Evolutionary conservation across 2,888 invertebrate genomes (phyloP), one percentile per base, ranked within the genome.

Genomic region (Acleris cristana): DNA sequence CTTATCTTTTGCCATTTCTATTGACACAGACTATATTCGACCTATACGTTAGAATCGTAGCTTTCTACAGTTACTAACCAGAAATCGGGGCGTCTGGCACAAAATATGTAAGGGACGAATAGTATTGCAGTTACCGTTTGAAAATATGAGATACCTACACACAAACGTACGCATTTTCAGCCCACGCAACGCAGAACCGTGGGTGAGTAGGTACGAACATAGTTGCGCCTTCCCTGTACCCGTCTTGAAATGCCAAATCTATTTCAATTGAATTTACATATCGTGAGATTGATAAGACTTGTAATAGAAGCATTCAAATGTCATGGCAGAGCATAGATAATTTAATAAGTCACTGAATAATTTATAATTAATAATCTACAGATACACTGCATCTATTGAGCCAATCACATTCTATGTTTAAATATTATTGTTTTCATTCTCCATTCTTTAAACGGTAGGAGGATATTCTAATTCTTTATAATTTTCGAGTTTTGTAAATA

Each of bases 171-270:
- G 76, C 77, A 73, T 75, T 71, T 75, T 72, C 79, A 71, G 74
- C 85, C 86, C 78, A 84, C 81, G 81, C 82, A 71, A 69, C 65
- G 59, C 55, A 30, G 40, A 63, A 53, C 70, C 76, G 87, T 88
- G 85, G 88, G 89, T 82, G 87, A 82, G 75, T 34, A 34, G 34
- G 34, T 79, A 83, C 83, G 81, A 84, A 84, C 84, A 85, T 82
- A 82, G 83, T 85, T 86, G 86, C 79, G 76, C 74, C 80, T 80
- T 72, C 72, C 69, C 56, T 75, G 64, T 69, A 69, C 74, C 77
- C 73, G 80, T 74, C 78, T 83, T 78, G 77, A 79, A 80, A 81
- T 76, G 81, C 77, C 80, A 80, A 85, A 83, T 79, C 75, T 78
- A 71, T 79, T 74, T 75, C 73, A 76, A 78, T 79, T 48, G 61